Evolutionary conservation across 2,113 vertebrate species (phyloP).

Genomic region (Engystomops pustulosus): DNA sequence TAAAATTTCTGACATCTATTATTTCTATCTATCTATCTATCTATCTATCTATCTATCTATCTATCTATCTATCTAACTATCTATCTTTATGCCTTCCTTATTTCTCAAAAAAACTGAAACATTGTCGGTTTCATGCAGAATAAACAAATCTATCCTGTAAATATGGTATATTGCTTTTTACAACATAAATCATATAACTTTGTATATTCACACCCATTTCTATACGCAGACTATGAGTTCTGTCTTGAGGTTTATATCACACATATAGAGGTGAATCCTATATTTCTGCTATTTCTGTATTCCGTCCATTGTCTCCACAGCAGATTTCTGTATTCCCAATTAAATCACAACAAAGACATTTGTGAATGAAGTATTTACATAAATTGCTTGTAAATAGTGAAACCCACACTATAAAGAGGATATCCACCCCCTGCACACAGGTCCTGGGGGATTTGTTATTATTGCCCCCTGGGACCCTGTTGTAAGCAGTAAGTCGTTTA

Average conservation of each 20-base stretch:
- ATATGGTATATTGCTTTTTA: too few species aligned
- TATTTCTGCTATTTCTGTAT: neutral
- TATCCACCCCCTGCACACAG: neutral
- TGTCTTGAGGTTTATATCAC: neutral
- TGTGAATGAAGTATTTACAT: neutral
- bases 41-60: too few species aligned
- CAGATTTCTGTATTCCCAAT: constrained; percentile 1
- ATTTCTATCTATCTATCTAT: too few species aligned
- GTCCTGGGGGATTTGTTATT: neutral
- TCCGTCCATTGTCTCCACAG: neutral
- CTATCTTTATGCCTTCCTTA: too few species aligned
- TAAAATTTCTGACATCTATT: too few species aligned
- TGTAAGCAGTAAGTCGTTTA: neutral
- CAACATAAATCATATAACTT: neutral
- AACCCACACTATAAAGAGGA: neutral
- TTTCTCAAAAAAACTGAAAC: neutral
- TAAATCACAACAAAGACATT: neutral
- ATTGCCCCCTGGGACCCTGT: neutral
- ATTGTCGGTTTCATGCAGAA: neutral
- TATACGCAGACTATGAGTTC: neutral
- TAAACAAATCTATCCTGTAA: neutral
- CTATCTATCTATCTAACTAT: neutral
- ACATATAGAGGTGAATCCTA: neutral
- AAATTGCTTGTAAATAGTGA: neutral
- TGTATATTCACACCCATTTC: neutral